Percentiles rank a stretch among this genome's conserved stretches.
These are phyloP conservation scores for Malurus splendens DNA, from an alignment of 2,797 vertebrate genomes.

Conservation along the genomic window DNA sequence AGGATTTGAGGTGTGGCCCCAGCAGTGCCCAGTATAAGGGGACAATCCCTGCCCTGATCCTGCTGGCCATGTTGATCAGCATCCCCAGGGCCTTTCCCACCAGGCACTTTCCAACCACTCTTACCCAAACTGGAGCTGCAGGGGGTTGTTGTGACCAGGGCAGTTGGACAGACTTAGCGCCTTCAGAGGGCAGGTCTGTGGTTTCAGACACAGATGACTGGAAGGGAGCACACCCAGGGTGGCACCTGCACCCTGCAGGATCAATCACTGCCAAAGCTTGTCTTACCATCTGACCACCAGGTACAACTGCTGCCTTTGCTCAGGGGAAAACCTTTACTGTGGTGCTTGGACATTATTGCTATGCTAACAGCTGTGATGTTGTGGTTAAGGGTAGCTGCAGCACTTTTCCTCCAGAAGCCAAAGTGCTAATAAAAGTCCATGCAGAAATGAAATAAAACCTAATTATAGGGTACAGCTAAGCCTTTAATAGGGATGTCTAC, in stretches of 20 bases:
- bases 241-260: fast-evolving
- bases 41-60: neutral
- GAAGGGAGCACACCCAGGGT: neutral
- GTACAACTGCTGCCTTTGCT: neutral
- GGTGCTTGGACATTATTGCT: neutral
- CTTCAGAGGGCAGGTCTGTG: neutral
- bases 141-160: neutral
- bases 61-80: neutral
- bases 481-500: neutral
- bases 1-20: neutral
- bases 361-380: neutral
- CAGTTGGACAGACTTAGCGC: neutral
- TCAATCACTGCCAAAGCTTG: neutral
- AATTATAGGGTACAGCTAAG: neutral
- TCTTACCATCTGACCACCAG: neutral
- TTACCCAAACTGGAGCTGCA: neutral
- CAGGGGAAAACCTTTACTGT: neutral
- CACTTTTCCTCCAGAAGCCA: neutral
- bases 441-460: neutral
- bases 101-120: neutral
- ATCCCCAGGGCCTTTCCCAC: neutral
- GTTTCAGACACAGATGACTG: neutral
- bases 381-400: neutral
- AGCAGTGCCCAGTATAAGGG: neutral
- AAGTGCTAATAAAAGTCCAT: neutral